Conservation (phyloP, 1,140 invertebrate species). For the Sminthurides bifidus region DNA sequence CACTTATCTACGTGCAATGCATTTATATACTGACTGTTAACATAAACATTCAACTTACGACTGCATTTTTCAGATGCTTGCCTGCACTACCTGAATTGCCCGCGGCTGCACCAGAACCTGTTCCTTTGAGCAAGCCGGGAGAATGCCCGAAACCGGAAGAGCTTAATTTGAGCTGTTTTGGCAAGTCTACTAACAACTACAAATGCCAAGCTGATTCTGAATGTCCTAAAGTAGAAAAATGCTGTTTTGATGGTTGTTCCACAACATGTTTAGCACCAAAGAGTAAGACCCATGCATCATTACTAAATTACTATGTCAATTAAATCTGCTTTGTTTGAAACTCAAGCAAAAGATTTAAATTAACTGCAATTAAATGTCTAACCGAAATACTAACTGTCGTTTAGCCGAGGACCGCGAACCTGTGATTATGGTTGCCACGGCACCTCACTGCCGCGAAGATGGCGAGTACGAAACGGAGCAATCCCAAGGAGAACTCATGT, state of each 20-base stretch:
- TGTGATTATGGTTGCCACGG: conserved; percentile 32
- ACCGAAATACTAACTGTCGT: neutral
- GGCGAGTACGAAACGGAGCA: conserved; percentile 35
- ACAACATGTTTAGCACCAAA: conserved; percentile 15
- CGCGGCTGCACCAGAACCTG: neutral
- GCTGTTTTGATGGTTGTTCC: conserved; percentile 19
- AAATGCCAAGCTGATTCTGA: conserved; percentile 14
- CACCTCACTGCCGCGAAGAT: conserved; percentile 34
- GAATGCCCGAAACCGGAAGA: conserved; percentile 2
- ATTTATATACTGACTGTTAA: no score
- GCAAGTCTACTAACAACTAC: neutral
- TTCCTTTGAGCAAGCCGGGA: neutral
- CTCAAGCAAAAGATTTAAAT: no score
- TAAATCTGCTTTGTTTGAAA: no score
- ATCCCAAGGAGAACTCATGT: conserved; percentile 35
- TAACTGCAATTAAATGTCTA: no score
- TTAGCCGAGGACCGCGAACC: conserved; percentile 12
- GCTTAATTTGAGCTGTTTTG: neutral
- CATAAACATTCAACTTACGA: no score
- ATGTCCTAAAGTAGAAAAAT: conserved; percentile 13
- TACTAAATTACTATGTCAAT: no score
- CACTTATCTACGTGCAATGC: no score
- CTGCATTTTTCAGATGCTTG: neutral
- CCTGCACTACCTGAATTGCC: neutral
- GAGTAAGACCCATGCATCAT: conserved; percentile 18